phyloP scores from a whole-genome alignment of 2,113 vertebrate species.

The Oreotrochilus melanogaster region DNA sequence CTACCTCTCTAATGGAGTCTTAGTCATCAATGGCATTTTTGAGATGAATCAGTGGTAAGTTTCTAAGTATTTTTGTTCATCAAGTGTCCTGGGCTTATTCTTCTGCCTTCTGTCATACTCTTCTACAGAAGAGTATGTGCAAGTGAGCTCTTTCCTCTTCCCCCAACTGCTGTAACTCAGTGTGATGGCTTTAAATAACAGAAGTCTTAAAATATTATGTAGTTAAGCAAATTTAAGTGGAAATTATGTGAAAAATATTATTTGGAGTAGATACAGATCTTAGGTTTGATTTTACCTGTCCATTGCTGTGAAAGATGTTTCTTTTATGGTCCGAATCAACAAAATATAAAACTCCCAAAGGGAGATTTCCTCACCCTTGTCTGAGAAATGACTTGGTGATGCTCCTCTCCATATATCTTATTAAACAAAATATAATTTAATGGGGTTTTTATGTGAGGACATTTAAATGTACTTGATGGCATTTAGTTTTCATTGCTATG shows the following conservation, averaged over 20 bases:
- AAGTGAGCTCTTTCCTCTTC: neutral
- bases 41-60: constrained; percentile 31
- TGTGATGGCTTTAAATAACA: constrained; percentile 20
- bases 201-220: constrained; percentile 31
- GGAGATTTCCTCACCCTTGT: neutral
- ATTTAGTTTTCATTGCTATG: neutral
- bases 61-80: neutral
- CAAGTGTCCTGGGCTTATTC: neutral
- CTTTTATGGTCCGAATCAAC: neutral
- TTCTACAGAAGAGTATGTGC: neutral
- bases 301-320: neutral
- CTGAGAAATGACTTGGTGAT: neutral
- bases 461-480: neutral
- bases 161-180: constrained; percentile 30
- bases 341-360: neutral
- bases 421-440: neutral
- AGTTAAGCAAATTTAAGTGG: constrained; percentile 63
- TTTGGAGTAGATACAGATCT: neutral
- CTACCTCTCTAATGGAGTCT: neutral
- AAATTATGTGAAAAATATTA: constrained; percentile 51
- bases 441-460: neutral
- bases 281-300: constrained; percentile 8
- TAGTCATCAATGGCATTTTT: neutral
- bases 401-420: neutral
- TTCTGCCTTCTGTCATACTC: constrained; percentile 19